These are phyloP conservation scores for Helleia helle DNA, from an alignment of 2,888 invertebrate genomes.

Conservation along the genomic window DNA sequence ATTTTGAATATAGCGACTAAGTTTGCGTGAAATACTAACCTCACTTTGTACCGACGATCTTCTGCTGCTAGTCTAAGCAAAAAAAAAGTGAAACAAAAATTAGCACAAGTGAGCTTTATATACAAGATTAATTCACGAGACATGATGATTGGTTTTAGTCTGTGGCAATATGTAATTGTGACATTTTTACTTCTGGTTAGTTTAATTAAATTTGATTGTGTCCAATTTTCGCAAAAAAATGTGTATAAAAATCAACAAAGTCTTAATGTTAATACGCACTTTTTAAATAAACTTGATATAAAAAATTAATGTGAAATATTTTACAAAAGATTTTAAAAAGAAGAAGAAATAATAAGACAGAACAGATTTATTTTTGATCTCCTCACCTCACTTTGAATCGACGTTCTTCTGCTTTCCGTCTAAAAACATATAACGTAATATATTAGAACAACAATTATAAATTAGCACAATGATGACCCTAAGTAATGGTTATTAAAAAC, in stretches of 20 bases:
- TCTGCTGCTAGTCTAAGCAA: conserved; percentile 8
- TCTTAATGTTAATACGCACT: too few relatives aligned
- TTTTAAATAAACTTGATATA: too few relatives aligned
- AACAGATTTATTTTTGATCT: too few relatives aligned
- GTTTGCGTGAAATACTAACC: not conserved
- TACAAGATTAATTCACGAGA: not conserved
- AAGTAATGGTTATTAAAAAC: not conserved
- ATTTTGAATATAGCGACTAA: not conserved
- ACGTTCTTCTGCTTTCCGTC: conserved; percentile 59
- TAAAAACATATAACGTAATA: conserved; percentile 24
- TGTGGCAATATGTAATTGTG: too few relatives aligned
- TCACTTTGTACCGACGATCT: conserved; percentile 4
- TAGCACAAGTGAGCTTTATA: conserved; percentile 7
- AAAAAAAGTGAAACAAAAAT: conserved; percentile 2
- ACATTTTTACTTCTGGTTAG: too few relatives aligned
- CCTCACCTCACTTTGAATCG: conserved; percentile 49
- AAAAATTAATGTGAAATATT: not conserved
- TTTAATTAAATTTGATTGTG: too few relatives aligned
- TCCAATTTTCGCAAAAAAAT: too few relatives aligned
- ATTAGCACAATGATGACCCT: conserved; percentile 1
- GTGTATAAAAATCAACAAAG: too few relatives aligned
- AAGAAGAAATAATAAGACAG: not conserved
- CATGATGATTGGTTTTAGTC: too few relatives aligned
- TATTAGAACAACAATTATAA: not conserved
- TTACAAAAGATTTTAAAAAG: not conserved